Percentiles rank a stretch among this genome's conserved stretches.
phyloP scores from a whole-genome alignment of 2,113 vertebrate genomes.

The Siphamia tubifer region DNA sequence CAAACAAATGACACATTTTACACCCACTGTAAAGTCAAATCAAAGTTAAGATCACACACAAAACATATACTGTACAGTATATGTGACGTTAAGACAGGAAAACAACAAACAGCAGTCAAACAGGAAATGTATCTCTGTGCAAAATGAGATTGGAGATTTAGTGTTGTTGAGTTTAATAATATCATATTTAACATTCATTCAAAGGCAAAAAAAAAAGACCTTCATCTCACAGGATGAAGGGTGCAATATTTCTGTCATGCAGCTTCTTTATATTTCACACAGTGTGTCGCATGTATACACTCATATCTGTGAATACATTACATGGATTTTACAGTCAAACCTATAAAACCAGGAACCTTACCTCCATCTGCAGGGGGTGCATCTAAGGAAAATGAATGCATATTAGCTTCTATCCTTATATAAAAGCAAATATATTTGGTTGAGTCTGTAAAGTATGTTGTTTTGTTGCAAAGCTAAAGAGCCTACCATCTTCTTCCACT shows the following conservation, averaged over 20 bases:
- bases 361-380: slow-evolving; percentile 54
- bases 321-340: slow-evolving; percentile 7
- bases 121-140: neutral
- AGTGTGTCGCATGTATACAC: slow-evolving; percentile 51
- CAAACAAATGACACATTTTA: neutral
- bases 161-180: no score
- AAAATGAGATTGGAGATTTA: no score
- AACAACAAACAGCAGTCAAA: neutral
- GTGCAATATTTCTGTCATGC: no score
- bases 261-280: slow-evolving; percentile 28
- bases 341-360: slow-evolving; percentile 42
- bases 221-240: neutral
- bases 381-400: slow-evolving; percentile 46
- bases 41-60: neutral
- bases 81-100: neutral
- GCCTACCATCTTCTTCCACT: slow-evolving; percentile 21
- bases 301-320: slow-evolving; percentile 55
- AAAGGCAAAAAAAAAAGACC: neutral
- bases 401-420: slow-evolving; percentile 18
- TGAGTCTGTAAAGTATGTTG: no score
- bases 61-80: slow-evolving; percentile 13
- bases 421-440: no score
- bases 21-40: neutral
- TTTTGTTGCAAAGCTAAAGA: no score
- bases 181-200: neutral